Conservation (phyloP, 1,140 invertebrate genomes). For the Hydropsyche tenuis region DNA sequence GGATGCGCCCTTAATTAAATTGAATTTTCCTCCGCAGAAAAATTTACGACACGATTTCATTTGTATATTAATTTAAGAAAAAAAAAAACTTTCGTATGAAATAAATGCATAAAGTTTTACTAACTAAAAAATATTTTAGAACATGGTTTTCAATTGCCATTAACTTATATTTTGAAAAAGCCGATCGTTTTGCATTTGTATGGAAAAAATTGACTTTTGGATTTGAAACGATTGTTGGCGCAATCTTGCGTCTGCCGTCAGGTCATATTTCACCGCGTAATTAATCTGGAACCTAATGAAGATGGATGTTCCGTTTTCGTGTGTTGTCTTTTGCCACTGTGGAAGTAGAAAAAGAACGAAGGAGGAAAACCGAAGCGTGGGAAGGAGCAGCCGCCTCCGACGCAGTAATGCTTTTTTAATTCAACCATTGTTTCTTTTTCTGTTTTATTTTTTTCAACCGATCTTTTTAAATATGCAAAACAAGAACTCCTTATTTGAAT, state of each 20-base stretch:
- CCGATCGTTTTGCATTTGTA: too few relatives aligned
- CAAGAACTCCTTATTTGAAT: too few relatives aligned
- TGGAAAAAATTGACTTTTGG: too few relatives aligned
- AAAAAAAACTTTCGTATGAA: too few relatives aligned
- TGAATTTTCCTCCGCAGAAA: neutral
- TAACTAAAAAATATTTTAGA: too few relatives aligned
- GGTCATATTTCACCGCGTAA: constrained; percentile 13
- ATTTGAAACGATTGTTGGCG: neutral
- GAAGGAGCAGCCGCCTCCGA: neutral
- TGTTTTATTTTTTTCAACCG: neutral
- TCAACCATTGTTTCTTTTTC: constrained; percentile 13
- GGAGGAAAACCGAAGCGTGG: neutral
- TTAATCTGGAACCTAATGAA: constrained; percentile 34
- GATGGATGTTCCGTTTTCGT: constrained; percentile 18
- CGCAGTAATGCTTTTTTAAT: constrained; percentile 31
- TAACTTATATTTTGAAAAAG: too few relatives aligned
- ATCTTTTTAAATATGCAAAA: neutral
- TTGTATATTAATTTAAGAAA: too few relatives aligned
- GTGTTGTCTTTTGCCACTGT: constrained; percentile 18
- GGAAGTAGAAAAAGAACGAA: neutral
- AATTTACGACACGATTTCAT: too few relatives aligned
- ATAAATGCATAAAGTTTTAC: too few relatives aligned
- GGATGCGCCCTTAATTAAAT: neutral
- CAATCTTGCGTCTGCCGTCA: constrained; percentile 3
- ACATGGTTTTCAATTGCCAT: too few relatives aligned